Conservation (phyloP, 2,797 vertebrate species). For the Chelon auratus region DNA sequence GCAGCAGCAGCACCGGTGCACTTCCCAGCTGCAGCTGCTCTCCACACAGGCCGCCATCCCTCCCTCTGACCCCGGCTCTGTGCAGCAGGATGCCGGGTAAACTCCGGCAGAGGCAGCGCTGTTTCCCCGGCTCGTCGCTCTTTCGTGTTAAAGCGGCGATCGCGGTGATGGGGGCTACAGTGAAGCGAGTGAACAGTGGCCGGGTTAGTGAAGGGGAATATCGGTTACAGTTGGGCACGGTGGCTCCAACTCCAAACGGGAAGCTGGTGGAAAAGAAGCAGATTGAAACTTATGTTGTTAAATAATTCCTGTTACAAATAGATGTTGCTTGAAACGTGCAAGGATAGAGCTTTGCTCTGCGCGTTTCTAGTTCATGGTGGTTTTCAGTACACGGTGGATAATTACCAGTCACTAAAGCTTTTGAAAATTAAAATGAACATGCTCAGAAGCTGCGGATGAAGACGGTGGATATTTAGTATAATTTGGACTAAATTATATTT, state of each 20-base stretch:
- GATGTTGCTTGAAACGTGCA: constrained; percentile 3
- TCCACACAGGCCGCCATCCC: constrained; percentile 21
- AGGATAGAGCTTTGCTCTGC: constrained; percentile 37
- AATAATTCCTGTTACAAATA: not conserved
- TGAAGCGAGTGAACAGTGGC: not conserved
- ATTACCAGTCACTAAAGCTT: not conserved
- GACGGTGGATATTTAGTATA: too few species aligned
- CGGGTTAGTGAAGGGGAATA: not conserved
- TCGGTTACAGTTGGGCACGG: not conserved
- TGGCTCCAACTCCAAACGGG: not conserved
- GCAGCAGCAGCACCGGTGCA: not conserved
- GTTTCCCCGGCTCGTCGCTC: constrained; percentile 29
- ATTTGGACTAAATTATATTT: too few species aligned
- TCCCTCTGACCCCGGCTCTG: constrained; percentile 38
- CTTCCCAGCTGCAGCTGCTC: constrained; percentile 7
- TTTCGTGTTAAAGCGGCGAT: not conserved
- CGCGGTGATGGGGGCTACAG: not conserved
- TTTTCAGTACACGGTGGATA: constrained; percentile 1
- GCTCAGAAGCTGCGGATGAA: too few species aligned
- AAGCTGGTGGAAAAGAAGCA: not conserved
- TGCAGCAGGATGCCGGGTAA: constrained; percentile 31
- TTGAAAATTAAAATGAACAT: not conserved
- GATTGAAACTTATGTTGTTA: not conserved
- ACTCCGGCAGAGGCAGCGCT: constrained; percentile 46
- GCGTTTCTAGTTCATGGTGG: constrained; percentile 24